These are phyloP conservation scores for Scalopus aquaticus DNA, from an alignment of 2,113 vertebrate species.

Conservation along the genomic window DNA sequence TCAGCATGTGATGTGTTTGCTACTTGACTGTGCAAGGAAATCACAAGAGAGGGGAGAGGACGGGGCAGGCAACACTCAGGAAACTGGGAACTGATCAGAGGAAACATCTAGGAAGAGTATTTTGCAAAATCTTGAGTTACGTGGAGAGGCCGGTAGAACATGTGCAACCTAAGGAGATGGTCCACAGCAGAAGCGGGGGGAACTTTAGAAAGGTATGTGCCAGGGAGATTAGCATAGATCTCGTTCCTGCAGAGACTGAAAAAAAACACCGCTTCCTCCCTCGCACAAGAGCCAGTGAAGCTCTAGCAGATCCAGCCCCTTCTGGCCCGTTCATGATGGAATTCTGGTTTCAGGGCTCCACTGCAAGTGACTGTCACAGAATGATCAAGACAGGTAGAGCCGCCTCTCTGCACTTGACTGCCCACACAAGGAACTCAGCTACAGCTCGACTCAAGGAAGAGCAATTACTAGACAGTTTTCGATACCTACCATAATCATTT, in stretches of 20 bases:
- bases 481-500: constrained; percentile 73
- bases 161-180: too few species aligned
- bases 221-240: background rate
- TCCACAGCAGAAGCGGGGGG: background rate
- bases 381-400: background rate
- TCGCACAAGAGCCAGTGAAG: background rate
- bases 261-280: background rate
- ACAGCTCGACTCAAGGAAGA: constrained; percentile 61
- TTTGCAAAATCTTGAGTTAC: fast-evolving
- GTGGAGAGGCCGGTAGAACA: background rate
- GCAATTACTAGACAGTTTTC: constrained; percentile 80
- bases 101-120: background rate
- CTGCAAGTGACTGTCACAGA: background rate
- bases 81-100: background rate
- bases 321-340: background rate
- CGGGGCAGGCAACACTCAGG: background rate
- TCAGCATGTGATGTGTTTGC: fast-evolving
- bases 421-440: constrained; percentile 41
- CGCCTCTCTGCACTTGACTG: background rate
- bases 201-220: background rate
- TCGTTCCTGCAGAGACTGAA: background rate
- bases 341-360: background rate
- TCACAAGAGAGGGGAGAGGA: background rate
- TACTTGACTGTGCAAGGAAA: fast-evolving
- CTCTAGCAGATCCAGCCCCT: background rate